Percentiles rank a stretch among this genome's conserved stretches.
Evolutionary conservation across 2,888 invertebrate genomes (phyloP).

Genomic region (Morpho helenor): DNA sequence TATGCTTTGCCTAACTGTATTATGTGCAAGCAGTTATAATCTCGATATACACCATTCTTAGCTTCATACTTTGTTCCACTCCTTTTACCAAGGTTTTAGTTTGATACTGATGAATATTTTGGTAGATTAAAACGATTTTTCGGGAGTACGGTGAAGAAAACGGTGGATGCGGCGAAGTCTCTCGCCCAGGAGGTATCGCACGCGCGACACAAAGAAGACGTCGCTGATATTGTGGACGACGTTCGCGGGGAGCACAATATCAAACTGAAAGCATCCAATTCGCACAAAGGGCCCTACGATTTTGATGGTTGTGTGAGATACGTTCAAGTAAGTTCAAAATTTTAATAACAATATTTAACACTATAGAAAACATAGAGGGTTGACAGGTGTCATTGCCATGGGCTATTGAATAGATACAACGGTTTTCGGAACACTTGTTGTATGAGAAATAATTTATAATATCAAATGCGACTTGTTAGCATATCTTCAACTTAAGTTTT

Average conservation of each 20-base stretch:
- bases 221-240: slow-evolving; percentile 90
- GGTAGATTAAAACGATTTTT: slow-evolving; percentile 88
- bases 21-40: too few relatives aligned
- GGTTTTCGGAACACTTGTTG: too few relatives aligned
- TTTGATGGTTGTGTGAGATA: slow-evolving; percentile 94
- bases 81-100: too few relatives aligned
- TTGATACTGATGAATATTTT: background rate
- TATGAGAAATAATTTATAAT: too few relatives aligned
- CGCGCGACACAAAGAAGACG: slow-evolving; percentile 92
- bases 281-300: slow-evolving; percentile 98
- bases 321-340: slow-evolving; percentile 81
- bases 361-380: too few relatives aligned
- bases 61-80: too few relatives aligned
- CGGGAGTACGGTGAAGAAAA: slow-evolving; percentile 93
- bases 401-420: too few relatives aligned
- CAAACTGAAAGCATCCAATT: slow-evolving; percentile 95
- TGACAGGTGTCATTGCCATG: too few relatives aligned
- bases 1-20: too few relatives aligned
- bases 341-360: background rate
- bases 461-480: too few relatives aligned
- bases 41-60: background rate
- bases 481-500: too few relatives aligned
- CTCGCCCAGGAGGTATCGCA: slow-evolving; percentile 93
- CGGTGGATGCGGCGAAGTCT: slow-evolving; percentile 94
- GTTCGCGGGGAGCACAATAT: slow-evolving; percentile 89